phyloP scores from a whole-genome alignment of 2,113 vertebrate genomes.

The Conger conger region DNA sequence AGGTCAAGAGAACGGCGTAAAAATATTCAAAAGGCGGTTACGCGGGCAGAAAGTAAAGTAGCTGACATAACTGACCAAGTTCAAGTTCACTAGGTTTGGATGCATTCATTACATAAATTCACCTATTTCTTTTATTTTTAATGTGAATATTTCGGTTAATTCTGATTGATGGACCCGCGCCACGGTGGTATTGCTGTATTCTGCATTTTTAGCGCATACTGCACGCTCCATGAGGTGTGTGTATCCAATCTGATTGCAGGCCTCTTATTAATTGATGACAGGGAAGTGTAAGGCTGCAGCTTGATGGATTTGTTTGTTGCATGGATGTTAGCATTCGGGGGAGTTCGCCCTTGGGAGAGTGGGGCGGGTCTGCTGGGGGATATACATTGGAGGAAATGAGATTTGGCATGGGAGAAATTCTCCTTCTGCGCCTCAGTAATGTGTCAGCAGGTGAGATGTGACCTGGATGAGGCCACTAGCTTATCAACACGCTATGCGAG shows the following conservation, averaged over 20 bases:
- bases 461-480: neutral
- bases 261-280: neutral
- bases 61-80: neutral
- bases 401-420: neutral
- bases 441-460: neutral
- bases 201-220: neutral
- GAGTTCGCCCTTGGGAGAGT: neutral
- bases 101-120: neutral
- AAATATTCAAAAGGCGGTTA: neutral
- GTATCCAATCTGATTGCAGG: neutral
- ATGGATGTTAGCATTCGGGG: neutral
- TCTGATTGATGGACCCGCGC: neutral
- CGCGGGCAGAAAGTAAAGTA: neutral
- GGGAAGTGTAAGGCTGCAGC: neutral
- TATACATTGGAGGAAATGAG: neutral
- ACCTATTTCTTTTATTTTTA: neutral
- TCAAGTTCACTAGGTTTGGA: neutral
- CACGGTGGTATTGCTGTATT: neutral
- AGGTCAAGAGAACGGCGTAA: neutral
- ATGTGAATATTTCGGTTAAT: neutral
- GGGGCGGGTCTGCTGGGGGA: neutral
- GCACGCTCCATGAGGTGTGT: neutral
- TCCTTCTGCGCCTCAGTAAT: neutral
- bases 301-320: neutral
- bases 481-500: neutral